phyloP scores from a whole-genome alignment of 1,140 invertebrate genomes.

The Philotrypesis tridentata region DNA sequence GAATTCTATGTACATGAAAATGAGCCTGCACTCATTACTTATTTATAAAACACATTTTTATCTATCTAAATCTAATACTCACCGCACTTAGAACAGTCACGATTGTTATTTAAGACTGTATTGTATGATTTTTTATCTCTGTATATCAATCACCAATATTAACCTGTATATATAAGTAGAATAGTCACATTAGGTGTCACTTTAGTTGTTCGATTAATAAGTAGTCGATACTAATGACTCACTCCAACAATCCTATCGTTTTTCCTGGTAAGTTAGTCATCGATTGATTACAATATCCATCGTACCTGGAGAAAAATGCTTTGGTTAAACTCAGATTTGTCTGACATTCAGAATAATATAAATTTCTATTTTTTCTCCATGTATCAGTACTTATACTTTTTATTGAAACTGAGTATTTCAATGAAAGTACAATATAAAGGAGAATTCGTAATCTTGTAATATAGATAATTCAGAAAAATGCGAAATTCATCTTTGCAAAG shows the following conservation, averaged over 20 bases:
- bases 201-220: constrained; percentile 64
- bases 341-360: too few relatives aligned
- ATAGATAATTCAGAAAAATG: background rate
- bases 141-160: constrained; percentile 32
- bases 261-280: constrained; percentile 66
- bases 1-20: constrained; percentile 50
- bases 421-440: constrained; percentile 1
- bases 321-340: too few relatives aligned
- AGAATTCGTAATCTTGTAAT: constrained; percentile 23
- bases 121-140: constrained; percentile 33
- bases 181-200: constrained; percentile 50
- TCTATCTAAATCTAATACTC: constrained; percentile 22
- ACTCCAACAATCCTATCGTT: constrained; percentile 62
- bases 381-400: constrained; percentile 25
- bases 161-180: constrained; percentile 48
- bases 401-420: constrained; percentile 11
- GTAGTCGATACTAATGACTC: constrained; percentile 67
- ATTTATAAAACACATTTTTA: constrained; percentile 49
- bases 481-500: constrained; percentile 13
- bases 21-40: constrained; percentile 58
- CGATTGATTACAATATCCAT: constrained; percentile 50
- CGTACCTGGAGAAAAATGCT: constrained; percentile 38
- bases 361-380: constrained; percentile 33
- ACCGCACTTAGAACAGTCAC: background rate
- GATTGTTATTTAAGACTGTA: constrained; percentile 26